Base-by-base conservation (phyloP, 1,140 invertebrate species). In the Eueides isabella region DNA sequence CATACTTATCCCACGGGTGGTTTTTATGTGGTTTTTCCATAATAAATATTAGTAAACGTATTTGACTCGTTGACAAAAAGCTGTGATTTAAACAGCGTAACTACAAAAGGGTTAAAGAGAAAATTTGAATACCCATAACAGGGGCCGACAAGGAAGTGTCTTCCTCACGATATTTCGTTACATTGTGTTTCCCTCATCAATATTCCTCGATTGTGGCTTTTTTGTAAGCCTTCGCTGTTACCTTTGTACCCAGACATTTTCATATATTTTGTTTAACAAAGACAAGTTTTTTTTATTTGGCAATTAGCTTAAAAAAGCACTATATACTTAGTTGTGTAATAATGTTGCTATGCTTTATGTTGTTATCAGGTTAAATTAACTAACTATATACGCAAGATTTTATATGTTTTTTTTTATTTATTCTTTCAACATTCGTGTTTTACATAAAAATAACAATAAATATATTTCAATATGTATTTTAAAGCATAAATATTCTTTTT, bases 111-210 rank as follows among this genome's bases (percentile, higher is more conserved):
- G 31, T 48, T 71, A 44, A 35, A 75, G 44, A 30, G 12, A 69
- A 65, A 67, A 75, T 73, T 77, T 71, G 44, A 77, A 73, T 70
- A 70, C 62, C 71, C 67, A 73, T 68, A 77, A 71, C 62, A 75
- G 41, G 65, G 38, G 73, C 80, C 76, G 78, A 76, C 78, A 67
- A 77, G 80, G 80, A 81, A 81, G 78, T 75, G 68, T 76, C 75
- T 66, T 67, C 72, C 67, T 75, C 77, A 79, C 80, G 80, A 80
- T 72, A 72, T 74, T 77, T 81, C 71, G 75, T 74, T 62, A 64
- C 35, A 77, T 80, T 77, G 72, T 80, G 68, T 69, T 28, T 70
- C 28, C 35, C 78, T 80, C 80, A 82, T 82, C 78, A 82, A 76
- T 82, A 82, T 82, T 76, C 74, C 33, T 69, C 66, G 65, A 72